These are phyloP conservation scores for Camptogramma bilineatum DNA, from an alignment of 2,888 invertebrate species.

Conservation along the genomic window DNA sequence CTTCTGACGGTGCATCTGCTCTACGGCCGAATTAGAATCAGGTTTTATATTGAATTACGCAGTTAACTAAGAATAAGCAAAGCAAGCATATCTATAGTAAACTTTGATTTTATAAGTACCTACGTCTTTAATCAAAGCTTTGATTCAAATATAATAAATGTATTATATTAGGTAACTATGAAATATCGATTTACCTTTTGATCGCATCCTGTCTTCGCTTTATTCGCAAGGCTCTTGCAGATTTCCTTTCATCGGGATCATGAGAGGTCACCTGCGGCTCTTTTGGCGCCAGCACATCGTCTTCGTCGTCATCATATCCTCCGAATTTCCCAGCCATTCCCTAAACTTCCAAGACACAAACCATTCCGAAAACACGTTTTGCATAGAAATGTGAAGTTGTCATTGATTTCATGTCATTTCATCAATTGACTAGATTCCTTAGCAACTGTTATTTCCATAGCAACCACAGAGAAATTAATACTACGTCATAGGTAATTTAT, in stretches of 20 bases:
- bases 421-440: constrained; percentile 26
- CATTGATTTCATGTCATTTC: neutral
- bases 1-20: constrained; percentile 73
- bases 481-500: too few species aligned
- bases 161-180: neutral
- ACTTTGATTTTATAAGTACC: too few species aligned
- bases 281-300: constrained; percentile 76
- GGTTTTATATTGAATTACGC: neutral
- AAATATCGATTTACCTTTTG: constrained; percentile 71
- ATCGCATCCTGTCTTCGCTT: constrained; percentile 86
- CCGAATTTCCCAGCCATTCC: constrained; percentile 61
- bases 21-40: constrained; percentile 45
- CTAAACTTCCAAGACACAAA: neutral
- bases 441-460: constrained; percentile 11
- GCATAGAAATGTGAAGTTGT: neutral
- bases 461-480: too few species aligned
- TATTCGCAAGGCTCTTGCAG: constrained; percentile 88
- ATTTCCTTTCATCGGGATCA: constrained; percentile 89
- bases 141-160: too few species aligned
- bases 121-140: too few species aligned
- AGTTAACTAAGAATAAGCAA: too few species aligned
- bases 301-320: constrained; percentile 67
- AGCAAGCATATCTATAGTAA: too few species aligned
- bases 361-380: constrained; percentile 8
- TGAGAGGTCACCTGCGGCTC: constrained; percentile 87